A percentile compares a stretch with the other conserved stretches of the same genome.
Evolutionary conservation across 2,797 vertebrate species (phyloP).

Genomic region (Protosalanx chinensis): DNA sequence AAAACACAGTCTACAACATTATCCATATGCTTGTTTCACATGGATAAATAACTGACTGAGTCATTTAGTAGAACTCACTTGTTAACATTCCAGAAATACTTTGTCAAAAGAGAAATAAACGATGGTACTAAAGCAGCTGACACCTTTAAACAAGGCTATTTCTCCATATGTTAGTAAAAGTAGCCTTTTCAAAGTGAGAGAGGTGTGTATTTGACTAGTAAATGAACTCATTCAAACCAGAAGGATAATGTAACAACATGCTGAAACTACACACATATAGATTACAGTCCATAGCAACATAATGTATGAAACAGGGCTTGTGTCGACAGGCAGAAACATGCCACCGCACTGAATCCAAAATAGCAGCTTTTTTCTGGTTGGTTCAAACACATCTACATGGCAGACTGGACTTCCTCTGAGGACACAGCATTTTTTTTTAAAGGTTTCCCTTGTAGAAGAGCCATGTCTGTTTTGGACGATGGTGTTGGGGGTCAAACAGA

Average conservation of each 20-base stretch:
- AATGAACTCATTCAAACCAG: neutral
- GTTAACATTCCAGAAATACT: constrained; percentile 67
- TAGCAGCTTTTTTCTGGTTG: constrained; percentile 58
- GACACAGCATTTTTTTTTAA: constrained; percentile 36
- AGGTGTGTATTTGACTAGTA: too few relatives aligned
- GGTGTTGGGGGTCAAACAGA: constrained; percentile 12
- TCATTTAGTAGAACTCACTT: constrained; percentile 46
- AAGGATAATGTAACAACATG: neutral
- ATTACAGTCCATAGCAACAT: neutral
- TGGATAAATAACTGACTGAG: constrained; percentile 22
- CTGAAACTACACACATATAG: neutral
- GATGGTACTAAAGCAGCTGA: neutral
- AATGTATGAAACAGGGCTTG: constrained; percentile 8
- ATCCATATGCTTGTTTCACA: constrained; percentile 36
- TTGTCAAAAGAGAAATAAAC: constrained; percentile 35
- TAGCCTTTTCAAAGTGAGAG: constrained; percentile 4
- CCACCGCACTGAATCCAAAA: constrained; percentile 48
- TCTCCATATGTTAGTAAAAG: constrained; percentile 39
- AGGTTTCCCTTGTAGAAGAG: neutral
- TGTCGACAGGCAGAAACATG: constrained; percentile 50
- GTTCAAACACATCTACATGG: constrained; percentile 41
- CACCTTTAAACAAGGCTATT: constrained; percentile 12
- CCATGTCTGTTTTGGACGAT: neutral
- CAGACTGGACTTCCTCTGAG: constrained; percentile 43
- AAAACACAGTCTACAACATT: neutral